Percentiles rank a stretch among this genome's conserved stretches.
Conservation (phyloP, 2,888 invertebrate genomes). For the Orthosia gothica region DNA sequence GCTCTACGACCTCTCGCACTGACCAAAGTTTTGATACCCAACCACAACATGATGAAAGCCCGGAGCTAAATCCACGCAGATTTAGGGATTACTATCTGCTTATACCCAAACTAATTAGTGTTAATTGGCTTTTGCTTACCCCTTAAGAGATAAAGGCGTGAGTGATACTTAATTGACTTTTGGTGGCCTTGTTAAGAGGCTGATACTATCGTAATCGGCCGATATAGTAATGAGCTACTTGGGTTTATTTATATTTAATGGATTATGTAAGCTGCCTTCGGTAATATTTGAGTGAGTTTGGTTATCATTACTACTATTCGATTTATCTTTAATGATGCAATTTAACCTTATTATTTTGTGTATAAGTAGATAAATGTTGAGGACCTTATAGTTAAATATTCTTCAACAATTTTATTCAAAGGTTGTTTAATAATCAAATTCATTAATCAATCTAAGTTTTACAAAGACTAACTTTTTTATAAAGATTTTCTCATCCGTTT, state of each 20-base stretch:
- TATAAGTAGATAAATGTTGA: too few relatives aligned
- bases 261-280: slow-evolving; percentile 8
- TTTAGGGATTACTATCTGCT: slow-evolving; percentile 64
- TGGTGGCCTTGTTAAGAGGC: slow-evolving; percentile 36
- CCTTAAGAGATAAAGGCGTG: slow-evolving; percentile 59
- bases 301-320: background rate
- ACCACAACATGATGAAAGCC: slow-evolving; percentile 51
- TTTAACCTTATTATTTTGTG: too few relatives aligned
- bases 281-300: slow-evolving; percentile 12
- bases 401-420: background rate
- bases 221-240: slow-evolving; percentile 53
- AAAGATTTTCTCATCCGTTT: too few relatives aligned
- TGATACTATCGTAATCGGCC: slow-evolving; percentile 41
- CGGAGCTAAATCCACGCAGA: slow-evolving; percentile 54
- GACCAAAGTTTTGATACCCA: slow-evolving; percentile 47
- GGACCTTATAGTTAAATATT: background rate
- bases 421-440: background rate
- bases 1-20: background rate
- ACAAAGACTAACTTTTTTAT: too few relatives aligned
- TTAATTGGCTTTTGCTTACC: slow-evolving; percentile 67
- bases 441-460: too few relatives aligned
- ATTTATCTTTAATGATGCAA: slow-evolving; percentile 1
- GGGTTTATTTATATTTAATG: slow-evolving; percentile 42
- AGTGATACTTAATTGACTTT: slow-evolving; percentile 68
- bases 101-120: slow-evolving; percentile 68